phyloP scores from a whole-genome alignment of 2,113 vertebrate species.

The Electrona antarctica region DNA sequence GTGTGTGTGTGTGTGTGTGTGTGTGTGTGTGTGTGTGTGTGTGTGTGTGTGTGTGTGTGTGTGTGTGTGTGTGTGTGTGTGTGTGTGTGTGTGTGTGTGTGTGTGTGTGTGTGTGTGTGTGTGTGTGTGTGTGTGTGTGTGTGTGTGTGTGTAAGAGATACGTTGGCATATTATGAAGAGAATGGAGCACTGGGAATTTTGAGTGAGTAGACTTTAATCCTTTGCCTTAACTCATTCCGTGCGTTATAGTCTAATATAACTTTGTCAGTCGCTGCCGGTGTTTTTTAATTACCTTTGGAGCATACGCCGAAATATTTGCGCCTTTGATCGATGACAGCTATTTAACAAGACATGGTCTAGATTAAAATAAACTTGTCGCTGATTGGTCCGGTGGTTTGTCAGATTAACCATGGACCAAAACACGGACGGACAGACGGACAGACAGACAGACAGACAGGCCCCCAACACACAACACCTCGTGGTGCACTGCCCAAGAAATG shows the following conservation, averaged over 20 bases:
- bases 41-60: neutral
- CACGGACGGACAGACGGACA: too few species aligned
- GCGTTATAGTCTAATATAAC: too few species aligned
- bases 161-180: neutral
- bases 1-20: neutral
- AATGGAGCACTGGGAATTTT: neutral
- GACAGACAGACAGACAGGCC: neutral
- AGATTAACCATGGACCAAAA: too few species aligned
- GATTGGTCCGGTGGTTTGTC: too few species aligned
- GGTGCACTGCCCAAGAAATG: slow-evolving; percentile 7
- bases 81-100: slow-evolving; percentile 4
- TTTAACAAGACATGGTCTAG: too few species aligned
- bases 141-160: slow-evolving; percentile 1
- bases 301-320: too few species aligned
- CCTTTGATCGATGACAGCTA: too few species aligned
- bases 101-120: neutral
- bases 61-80: slow-evolving; percentile 9
- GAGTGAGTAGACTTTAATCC: neutral
- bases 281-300: too few species aligned
- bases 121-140: neutral
- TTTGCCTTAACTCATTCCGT: too few species aligned
- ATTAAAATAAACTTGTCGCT: too few species aligned
- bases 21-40: slow-evolving; percentile 6
- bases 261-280: too few species aligned
- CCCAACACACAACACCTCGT: slow-evolving; percentile 13